Evolutionary conservation across 2,888 invertebrate genomes (phyloP), one percentile per base, ranked within the genome.

Genomic region (Xylota segnis): DNA sequence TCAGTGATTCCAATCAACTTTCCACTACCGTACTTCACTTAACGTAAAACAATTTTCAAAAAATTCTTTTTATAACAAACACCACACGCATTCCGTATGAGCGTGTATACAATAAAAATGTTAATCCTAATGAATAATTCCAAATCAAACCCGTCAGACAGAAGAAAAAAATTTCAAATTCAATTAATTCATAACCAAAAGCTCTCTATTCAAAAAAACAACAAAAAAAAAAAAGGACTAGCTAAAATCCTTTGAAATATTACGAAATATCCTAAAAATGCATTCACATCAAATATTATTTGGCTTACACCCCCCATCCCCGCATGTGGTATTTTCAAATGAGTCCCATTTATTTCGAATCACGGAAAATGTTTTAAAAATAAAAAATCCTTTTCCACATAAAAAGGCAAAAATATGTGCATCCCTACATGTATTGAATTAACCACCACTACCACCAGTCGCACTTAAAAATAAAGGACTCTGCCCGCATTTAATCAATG

Each of bases 111-210:
- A 18, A 47, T 9, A 34, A 59, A 37, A 37, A 72, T 34, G 6
- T 23, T 59, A 59, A 59, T 59, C 59, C 71, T 59, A 27, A 37
- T 59, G 71, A 59, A 59, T 50, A 59, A 50, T 59, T 72, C 16
- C 37, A 29, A 50, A 14, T 37, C n/a, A 2, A 40, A n/a, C 16
- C 71, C 14, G 37, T 37, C 23, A 37, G 3, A 23, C 59, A 58
- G 16, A 50, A 0, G n/a, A n/a, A 23, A 34, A 50, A 1, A 32
- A 34, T 5, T 34, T 37, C 14, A 34, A 59, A 59, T 72, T 72
- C 37, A 59, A 72, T 72, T 50, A 50, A 72, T 27, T 37, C 50
- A 72, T 18, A 71, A 72, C 37, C 23, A 47, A 40, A 72, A 59
- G 12, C 27, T 23, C 4, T 54, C 5, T 14, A 23, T 14, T 0